Evolutionary conservation across 2,888 invertebrate genomes (phyloP).

Genomic region (Frankliniella intonsa): DNA sequence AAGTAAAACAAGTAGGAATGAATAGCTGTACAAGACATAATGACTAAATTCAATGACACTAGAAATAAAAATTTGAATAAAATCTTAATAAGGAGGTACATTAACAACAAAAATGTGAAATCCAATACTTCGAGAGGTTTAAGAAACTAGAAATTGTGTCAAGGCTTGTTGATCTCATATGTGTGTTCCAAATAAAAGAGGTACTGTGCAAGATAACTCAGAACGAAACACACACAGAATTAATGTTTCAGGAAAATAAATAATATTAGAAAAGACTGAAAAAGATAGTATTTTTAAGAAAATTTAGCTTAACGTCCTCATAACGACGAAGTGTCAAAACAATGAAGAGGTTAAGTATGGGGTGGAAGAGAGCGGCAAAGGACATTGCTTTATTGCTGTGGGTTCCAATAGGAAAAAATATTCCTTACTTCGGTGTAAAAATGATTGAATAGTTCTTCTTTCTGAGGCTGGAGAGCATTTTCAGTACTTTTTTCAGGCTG

Average conservation of each 20-base stretch:
- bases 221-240: neutral
- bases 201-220: neutral
- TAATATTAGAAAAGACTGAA: neutral
- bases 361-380: neutral
- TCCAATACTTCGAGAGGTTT: neutral
- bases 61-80: neutral
- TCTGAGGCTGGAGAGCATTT: constrained; percentile 45
- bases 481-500: constrained; percentile 36
- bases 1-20: neutral
- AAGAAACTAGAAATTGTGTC: neutral
- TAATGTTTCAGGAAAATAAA: neutral
- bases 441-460: constrained; percentile 70
- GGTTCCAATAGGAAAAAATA: neutral
- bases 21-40: neutral
- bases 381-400: neutral
- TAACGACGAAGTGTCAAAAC: neutral
- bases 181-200: neutral
- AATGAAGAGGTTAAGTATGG: neutral
- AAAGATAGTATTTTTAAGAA: neutral
- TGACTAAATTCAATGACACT: neutral
- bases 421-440: constrained; percentile 74
- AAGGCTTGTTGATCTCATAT: neutral
- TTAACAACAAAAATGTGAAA: neutral
- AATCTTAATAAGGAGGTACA: neutral
- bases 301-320: neutral